Evolutionary conservation across 2,113 vertebrate genomes (phyloP).

Genomic region (Falco punctatus): DNA sequence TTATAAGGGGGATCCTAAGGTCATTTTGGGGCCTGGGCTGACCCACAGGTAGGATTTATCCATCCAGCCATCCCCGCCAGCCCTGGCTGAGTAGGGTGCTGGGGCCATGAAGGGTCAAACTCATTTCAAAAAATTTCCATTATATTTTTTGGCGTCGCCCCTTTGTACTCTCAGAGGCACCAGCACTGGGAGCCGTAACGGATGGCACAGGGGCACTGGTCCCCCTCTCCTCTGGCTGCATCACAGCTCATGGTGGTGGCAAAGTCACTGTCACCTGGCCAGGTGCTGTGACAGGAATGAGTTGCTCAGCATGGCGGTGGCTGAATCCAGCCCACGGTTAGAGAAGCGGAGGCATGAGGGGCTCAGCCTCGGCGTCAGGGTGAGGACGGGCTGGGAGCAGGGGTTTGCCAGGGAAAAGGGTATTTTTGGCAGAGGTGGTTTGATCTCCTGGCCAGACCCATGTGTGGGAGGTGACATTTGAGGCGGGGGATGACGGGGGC

Average conservation of each 20-base stretch:
- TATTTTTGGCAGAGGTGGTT: not conserved
- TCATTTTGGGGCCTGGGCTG: not conserved
- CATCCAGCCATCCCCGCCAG: fast-evolving
- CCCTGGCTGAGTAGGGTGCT: fast-evolving
- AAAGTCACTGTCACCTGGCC: not conserved
- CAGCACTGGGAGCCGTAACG: fast-evolving
- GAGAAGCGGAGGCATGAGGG: not conserved
- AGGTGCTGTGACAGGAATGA: fast-evolving
- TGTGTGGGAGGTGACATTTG: not conserved
- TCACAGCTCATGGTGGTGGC: not conserved
- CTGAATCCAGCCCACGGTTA: not conserved
- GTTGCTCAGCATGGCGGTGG: not conserved
- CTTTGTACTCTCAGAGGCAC: not conserved
- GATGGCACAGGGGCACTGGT: not conserved
- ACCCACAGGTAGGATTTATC: not conserved
- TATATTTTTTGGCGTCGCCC: not conserved
- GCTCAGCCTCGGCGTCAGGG: fast-evolving
- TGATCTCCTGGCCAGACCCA: not conserved
- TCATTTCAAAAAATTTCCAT: not conserved
- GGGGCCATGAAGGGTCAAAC: not conserved
- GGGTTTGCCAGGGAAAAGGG: not conserved
- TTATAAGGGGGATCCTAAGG: not conserved
- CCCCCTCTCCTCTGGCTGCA: not conserved
- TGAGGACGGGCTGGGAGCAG: not conserved
- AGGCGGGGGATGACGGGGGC: fast-evolving